Evolutionary conservation across 2,797 vertebrate species (phyloP).

Genomic region (Etheostoma nigrum): DNA sequence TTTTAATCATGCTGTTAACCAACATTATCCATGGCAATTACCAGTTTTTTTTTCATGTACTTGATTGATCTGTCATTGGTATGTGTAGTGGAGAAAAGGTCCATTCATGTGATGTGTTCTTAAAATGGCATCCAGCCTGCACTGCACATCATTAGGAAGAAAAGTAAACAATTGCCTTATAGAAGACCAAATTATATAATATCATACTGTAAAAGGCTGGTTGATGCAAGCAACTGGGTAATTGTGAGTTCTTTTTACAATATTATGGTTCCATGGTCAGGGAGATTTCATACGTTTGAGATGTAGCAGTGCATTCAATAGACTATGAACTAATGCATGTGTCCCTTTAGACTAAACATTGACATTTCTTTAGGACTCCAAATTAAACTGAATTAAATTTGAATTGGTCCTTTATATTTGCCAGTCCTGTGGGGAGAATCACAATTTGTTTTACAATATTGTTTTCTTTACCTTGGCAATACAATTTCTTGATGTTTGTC

Average conservation of each 20-base stretch:
- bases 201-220: neutral
- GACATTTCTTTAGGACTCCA: neutral
- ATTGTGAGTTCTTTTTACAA: neutral
- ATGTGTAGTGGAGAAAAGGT: neutral
- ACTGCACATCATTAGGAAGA: neutral
- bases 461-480: too few species aligned
- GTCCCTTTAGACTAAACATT: neutral
- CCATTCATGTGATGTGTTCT: neutral
- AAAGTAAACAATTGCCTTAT: neutral
- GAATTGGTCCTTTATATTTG: too few species aligned
- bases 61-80: constrained; percentile 1
- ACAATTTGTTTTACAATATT: too few species aligned
- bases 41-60: neutral
- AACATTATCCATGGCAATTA: neutral
- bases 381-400: too few species aligned
- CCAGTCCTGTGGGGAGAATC: too few species aligned
- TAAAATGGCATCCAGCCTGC: neutral
- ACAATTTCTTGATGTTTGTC: too few species aligned
- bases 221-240: neutral
- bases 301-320: neutral
- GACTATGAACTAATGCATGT: neutral
- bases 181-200: neutral
- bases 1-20: too few species aligned
- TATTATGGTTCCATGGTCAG: neutral
- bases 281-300: neutral